A percentile compares a stretch with the other conserved stretches of the same genome.
phyloP scores from a whole-genome alignment of 2,113 vertebrate species.

The Mormyrus lacerda region DNA sequence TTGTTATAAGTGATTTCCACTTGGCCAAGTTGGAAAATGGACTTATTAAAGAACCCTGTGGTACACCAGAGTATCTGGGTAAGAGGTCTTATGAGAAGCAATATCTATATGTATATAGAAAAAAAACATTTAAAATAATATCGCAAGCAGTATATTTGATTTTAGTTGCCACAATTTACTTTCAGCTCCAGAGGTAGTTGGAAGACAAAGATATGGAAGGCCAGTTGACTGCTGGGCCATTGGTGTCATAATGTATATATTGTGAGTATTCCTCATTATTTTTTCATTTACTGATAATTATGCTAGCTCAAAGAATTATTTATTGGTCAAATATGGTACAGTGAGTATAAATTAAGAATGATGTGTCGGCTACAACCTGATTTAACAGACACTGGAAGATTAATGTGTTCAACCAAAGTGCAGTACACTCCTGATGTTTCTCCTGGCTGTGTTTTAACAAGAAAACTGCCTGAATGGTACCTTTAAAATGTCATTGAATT shows the following conservation, averaged over 20 bases:
- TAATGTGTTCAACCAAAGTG: background rate
- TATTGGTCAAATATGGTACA: background rate
- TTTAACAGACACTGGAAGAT: background rate
- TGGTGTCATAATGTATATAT: constrained; percentile 97
- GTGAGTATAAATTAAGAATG: background rate
- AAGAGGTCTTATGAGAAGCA: constrained; percentile 30
- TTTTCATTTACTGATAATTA: background rate
- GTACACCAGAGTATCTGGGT: constrained; percentile 95
- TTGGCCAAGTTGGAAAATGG: constrained; percentile 93
- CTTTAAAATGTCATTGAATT: background rate
- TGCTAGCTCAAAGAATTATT: background rate
- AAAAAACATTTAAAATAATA: background rate
- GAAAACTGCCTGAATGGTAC: background rate
- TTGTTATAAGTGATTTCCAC: constrained; percentile 97
- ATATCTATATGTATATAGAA: background rate
- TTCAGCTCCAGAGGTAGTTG: constrained; percentile 90
- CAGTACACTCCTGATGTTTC: background rate
- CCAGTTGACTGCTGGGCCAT: constrained; percentile 97
- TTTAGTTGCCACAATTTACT: background rate
- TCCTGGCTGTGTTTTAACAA: background rate
- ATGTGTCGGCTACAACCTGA: background rate
- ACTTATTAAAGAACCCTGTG: constrained; percentile 95
- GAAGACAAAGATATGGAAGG: constrained; percentile 86
- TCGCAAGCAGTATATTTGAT: background rate
- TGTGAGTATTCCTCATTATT: constrained; percentile 67